These are phyloP conservation scores for Cygnus buccinator DNA, from an alignment of 2,113 vertebrate species.

Conservation along the genomic window DNA sequence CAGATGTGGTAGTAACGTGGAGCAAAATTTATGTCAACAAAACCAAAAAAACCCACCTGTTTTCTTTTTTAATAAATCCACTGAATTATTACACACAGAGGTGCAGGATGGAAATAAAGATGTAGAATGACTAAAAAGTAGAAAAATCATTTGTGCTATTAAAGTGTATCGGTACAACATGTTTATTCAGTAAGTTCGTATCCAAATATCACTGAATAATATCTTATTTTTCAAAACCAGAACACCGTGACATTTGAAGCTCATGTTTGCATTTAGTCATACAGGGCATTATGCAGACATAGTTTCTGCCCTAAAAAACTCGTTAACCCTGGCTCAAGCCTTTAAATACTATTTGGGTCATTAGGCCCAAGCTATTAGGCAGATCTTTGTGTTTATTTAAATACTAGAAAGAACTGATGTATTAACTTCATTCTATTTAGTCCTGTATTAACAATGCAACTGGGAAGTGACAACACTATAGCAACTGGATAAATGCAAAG, in stretches of 20 bases:
- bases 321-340: background rate
- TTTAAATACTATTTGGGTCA: background rate
- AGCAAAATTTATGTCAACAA: background rate
- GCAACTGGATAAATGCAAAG: background rate
- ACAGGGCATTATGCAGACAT: fast-evolving
- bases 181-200: background rate
- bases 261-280: background rate
- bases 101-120: background rate
- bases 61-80: background rate
- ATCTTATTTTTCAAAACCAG: background rate
- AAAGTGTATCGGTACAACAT: fast-evolving
- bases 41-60: background rate
- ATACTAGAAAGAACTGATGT: background rate
- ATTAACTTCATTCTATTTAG: background rate
- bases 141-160: background rate
- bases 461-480: background rate
- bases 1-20: background rate
- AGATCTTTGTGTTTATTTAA: background rate
- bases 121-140: background rate
- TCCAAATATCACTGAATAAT: background rate
- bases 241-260: background rate
- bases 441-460: background rate
- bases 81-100: background rate
- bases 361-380: background rate
- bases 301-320: background rate